Evolutionary conservation across 2,888 invertebrate species (phyloP).

Genomic region (Dasypolia templi): DNA sequence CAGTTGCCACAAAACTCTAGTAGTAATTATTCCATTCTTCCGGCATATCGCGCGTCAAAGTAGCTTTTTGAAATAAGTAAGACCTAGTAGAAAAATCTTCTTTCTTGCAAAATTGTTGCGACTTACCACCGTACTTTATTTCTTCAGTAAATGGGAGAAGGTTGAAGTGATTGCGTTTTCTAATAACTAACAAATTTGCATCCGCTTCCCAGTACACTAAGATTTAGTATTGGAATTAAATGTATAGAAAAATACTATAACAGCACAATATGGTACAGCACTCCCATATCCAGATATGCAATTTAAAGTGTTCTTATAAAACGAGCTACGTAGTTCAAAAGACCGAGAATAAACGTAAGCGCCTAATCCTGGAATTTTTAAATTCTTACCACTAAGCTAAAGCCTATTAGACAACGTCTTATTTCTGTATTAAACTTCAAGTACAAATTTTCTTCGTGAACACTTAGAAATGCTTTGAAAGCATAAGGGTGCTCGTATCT

Average conservation of each 20-base stretch:
- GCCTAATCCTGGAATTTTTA: conserved; percentile 7
- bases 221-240: background rate
- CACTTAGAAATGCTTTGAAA: conserved; percentile 58
- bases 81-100: no score
- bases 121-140: background rate
- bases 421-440: conserved; percentile 47
- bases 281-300: background rate
- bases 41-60: background rate
- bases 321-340: background rate
- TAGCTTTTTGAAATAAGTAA: background rate
- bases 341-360: conserved; percentile 6
- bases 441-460: conserved; percentile 45
- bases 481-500: conserved; percentile 51
- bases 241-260: background rate
- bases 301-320: background rate
- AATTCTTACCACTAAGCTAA: conserved; percentile 22
- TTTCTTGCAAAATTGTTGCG: background rate
- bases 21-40: background rate
- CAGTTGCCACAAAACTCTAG: no score
- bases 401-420: conserved; percentile 41
- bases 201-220: no score
- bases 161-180: background rate
- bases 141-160: background rate
- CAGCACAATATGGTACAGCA: background rate
- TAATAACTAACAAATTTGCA: background rate